These are phyloP conservation scores for Aphaenogaster rudis DNA, from an alignment of 1,140 invertebrate genomes.

Conservation along the genomic window DNA sequence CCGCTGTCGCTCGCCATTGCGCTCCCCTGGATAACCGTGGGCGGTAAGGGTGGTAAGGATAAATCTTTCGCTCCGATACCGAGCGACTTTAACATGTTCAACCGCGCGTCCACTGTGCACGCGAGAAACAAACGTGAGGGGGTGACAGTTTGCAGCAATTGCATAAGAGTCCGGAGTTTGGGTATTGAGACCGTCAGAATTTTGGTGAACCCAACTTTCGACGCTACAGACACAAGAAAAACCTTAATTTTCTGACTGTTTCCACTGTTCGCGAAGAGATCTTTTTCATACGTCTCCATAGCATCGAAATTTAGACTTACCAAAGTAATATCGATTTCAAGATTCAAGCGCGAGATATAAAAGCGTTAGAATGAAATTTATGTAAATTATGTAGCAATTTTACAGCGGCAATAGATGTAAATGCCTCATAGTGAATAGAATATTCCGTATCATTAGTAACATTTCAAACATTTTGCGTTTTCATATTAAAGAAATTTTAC, in stretches of 20 bases:
- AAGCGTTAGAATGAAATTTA: neutral
- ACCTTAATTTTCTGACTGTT: neutral
- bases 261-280: neutral
- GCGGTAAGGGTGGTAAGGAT: slow-evolving; percentile 80
- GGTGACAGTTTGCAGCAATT: neutral
- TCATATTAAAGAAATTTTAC: neutral
- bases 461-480: neutral
- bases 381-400: slow-evolving; percentile 34
- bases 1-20: slow-evolving; percentile 79
- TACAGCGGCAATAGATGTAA: slow-evolving; percentile 8
- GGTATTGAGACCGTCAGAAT: neutral
- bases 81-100: slow-evolving; percentile 81
- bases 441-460: neutral
- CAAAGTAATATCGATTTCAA: slow-evolving; percentile 2
- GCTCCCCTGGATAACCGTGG: slow-evolving; percentile 78
- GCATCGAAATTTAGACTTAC: slow-evolving; percentile 1
- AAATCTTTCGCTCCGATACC: slow-evolving; percentile 79
- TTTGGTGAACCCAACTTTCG: neutral
- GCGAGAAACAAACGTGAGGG: slow-evolving; percentile 75
- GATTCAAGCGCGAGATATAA: neutral
- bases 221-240: neutral
- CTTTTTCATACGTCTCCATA: neutral
- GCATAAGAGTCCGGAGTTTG: neutral
- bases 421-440: neutral
- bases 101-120: slow-evolving; percentile 81